phyloP scores from a whole-genome alignment of 2,888 invertebrate genomes.

The Ommatoiulus sabulosus region DNA sequence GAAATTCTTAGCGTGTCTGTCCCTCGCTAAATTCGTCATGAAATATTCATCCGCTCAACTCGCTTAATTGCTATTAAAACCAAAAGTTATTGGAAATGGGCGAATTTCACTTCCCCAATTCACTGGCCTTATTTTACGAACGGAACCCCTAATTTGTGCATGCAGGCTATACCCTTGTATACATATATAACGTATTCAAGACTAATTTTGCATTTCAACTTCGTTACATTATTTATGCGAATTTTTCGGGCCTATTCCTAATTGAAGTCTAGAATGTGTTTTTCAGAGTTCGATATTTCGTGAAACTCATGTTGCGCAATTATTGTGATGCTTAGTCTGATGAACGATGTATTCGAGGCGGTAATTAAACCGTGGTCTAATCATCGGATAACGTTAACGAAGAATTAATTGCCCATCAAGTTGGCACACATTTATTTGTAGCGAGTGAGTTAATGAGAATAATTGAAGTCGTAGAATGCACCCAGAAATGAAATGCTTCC shows the following conservation, averaged over 20 bases:
- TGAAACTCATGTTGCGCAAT: no score
- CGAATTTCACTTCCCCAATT: neutral
- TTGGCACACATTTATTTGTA: no score
- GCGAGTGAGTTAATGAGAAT: no score
- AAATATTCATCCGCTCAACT: conserved; percentile 27
- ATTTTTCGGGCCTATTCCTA: neutral
- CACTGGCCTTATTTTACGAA: neutral
- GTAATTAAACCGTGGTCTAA: no score
- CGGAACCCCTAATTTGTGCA: neutral
- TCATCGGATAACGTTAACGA: no score
- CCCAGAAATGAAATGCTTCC: no score
- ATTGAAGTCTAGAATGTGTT: neutral
- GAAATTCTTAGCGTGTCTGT: conserved; percentile 40
- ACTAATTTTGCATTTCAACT: neutral
- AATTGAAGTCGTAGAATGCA: no score
- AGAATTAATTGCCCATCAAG: no score
- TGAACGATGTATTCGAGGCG: no score
- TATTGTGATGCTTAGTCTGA: no score
- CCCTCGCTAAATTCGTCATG: neutral
- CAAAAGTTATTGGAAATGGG: conserved; percentile 9
- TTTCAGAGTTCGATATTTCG: no score
- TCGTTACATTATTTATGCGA: conserved; percentile 6
- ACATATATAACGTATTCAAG: neutral
- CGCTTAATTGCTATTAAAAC: conserved; percentile 25
- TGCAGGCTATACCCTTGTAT: neutral